Evolutionary conservation across 2,797 vertebrate species (phyloP), one percentile per base, ranked within the genome.

Genomic region (Sandelia bainsii): DNA sequence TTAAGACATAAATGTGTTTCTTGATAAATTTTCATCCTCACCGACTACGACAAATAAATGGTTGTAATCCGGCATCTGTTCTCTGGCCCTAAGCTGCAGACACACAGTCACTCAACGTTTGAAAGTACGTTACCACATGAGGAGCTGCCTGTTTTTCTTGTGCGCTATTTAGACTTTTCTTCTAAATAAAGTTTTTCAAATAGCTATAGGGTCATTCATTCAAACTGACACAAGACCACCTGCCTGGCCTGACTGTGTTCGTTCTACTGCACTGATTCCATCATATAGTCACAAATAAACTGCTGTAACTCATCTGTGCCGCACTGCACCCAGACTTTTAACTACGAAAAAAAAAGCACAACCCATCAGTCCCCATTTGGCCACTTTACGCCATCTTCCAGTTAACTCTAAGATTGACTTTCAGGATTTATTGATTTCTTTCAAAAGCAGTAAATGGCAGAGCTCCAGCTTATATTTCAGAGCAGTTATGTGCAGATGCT

Each of bases 341-440:
- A 53, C 39, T 16, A 48, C 25, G 54, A 9, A 44, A 7, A 19
- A 34, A 45, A 42, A 46, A 45, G 19, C 60, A 32, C 8, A 34
- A 62, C 69, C 29, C 29, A 59, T 62, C 48, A 45, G 16, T 19
- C 63, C 42, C 32, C 27, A n/a, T 72, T 49, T 20, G 20, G 22
- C 42, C 58, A 62, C 77, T 66, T 58, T 12, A 25, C 51, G 16
- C 48, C 14, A 0, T 58, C 69, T 40, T 11, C 40, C 42, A 11
- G 48, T 69, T 57, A 65, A 70, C 57, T 71, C 62, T 14, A 23
- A 11, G 19, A 63, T 27, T 57, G 72, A 77, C 62, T 79, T 44
- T 83, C 54, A 70, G 17, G 62, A 45, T 5, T 4, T 69, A 85
- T 83, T 63, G 76, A 77, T 84, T 73, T 50, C 44, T 76, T 32